Conservation (phyloP, 2,113 vertebrate genomes). For the Glareola pratincola region DNA sequence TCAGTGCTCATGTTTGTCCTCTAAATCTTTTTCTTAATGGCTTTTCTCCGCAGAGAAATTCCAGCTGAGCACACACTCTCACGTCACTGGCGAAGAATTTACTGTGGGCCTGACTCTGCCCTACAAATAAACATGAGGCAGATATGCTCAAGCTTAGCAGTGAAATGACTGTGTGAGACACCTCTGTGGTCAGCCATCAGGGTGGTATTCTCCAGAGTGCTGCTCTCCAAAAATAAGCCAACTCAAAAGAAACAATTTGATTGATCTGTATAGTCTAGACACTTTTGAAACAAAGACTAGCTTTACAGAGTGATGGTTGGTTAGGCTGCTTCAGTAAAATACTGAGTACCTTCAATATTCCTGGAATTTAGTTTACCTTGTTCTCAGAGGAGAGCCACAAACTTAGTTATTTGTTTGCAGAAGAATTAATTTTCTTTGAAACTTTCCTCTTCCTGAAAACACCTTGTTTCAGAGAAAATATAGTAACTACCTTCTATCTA, state of each 20-base stretch:
- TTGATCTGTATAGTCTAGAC: background rate
- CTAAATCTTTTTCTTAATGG: background rate
- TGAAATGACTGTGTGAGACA: background rate
- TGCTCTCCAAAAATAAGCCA: background rate
- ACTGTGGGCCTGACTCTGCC: background rate
- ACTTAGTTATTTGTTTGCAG: background rate
- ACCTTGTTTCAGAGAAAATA: background rate
- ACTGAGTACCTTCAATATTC: background rate
- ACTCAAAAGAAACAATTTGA: background rate
- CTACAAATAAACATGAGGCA: background rate
- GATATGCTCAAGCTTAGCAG: background rate
- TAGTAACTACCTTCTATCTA: background rate
- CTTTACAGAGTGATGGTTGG: background rate
- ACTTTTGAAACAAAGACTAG: background rate
- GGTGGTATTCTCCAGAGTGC: background rate
- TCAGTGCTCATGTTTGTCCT: background rate
- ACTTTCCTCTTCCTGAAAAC: background rate
- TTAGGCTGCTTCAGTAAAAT: background rate
- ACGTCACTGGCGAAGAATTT: background rate
- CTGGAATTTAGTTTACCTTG: background rate
- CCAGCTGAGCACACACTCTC: background rate
- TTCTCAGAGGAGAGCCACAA: background rate
- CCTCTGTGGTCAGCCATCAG: background rate
- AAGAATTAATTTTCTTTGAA: background rate
- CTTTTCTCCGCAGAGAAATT: background rate